A percentile compares a stretch with the other conserved stretches of the same genome.
phyloP scores from a whole-genome alignment of 2,797 vertebrate genomes.

The Enteromius treurensis region DNA sequence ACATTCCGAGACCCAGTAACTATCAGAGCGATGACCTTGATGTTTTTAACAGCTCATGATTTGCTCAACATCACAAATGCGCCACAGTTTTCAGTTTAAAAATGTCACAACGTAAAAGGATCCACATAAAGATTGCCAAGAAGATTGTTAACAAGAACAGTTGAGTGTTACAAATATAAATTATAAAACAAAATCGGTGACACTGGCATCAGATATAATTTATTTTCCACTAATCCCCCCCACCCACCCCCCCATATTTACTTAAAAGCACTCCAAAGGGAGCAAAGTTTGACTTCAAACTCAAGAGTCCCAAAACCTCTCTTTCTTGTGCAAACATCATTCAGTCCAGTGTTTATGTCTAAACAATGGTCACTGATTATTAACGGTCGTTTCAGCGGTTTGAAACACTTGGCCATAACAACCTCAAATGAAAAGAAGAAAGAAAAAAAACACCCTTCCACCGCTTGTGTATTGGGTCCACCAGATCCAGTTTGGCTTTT shows the following conservation, averaged over 20 bases:
- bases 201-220: slow-evolving; percentile 49
- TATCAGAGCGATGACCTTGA: background rate
- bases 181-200: slow-evolving; percentile 51
- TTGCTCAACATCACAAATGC: background rate
- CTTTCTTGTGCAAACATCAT: slow-evolving; percentile 36
- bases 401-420: slow-evolving; percentile 32
- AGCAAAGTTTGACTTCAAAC: slow-evolving; percentile 43
- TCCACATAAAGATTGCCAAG: slow-evolving; percentile 40
- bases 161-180: slow-evolving; percentile 50
- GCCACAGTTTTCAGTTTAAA: background rate
- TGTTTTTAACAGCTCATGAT: slow-evolving; percentile 8
- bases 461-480: background rate
- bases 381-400: background rate
- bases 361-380: slow-evolving; percentile 21
- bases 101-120: slow-evolving; percentile 26
- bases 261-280: slow-evolving; percentile 43
- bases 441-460: background rate
- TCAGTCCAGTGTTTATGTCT: slow-evolving; percentile 28
- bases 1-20: slow-evolving; percentile 19
- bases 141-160: slow-evolving; percentile 1
- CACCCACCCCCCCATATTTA: background rate
- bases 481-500: slow-evolving; percentile 3
- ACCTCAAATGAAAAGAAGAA: background rate
- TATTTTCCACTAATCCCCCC: slow-evolving; percentile 8
- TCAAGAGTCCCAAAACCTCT: slow-evolving; percentile 8